Conservation (phyloP, 1,140 invertebrate species). For the Hetaerina americana region DNA sequence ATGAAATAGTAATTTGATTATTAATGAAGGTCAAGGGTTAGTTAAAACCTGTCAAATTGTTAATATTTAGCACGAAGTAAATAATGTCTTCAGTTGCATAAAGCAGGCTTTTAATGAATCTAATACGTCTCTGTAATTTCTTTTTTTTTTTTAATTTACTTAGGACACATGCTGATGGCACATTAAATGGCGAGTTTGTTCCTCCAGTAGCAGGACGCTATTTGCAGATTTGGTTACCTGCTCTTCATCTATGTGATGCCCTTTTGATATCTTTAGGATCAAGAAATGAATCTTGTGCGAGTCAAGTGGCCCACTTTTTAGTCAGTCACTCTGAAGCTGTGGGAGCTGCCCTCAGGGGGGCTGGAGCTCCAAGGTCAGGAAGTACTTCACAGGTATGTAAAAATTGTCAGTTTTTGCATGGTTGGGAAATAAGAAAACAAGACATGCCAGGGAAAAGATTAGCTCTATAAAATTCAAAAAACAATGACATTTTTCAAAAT, state of each 20-base stretch:
- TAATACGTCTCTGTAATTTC: slow-evolving; percentile 11
- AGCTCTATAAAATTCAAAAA: too few species aligned
- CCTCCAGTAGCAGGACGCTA: slow-evolving; percentile 52
- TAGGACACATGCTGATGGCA: slow-evolving; percentile 3
- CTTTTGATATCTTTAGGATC: slow-evolving; percentile 67
- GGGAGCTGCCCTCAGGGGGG: slow-evolving; percentile 55
- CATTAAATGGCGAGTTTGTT: slow-evolving; percentile 32
- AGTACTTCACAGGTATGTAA: neutral
- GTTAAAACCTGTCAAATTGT: too few species aligned
- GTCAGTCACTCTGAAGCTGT: slow-evolving; percentile 69
- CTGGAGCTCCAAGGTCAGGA: slow-evolving; percentile 25
- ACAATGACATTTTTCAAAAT: too few species aligned
- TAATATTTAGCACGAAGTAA: too few species aligned
- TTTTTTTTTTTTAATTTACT: slow-evolving; percentile 5
- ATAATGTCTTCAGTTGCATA: too few species aligned
- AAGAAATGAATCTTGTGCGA: slow-evolving; percentile 62
- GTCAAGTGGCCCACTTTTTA: slow-evolving; percentile 54
- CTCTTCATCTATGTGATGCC: slow-evolving; percentile 63
- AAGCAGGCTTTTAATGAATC: too few species aligned
- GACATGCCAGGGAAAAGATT: too few species aligned
- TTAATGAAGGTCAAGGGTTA: too few species aligned
- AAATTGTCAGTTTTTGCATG: too few species aligned
- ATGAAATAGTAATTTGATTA: too few species aligned
- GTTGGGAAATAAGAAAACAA: too few species aligned
- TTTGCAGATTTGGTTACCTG: slow-evolving; percentile 66